Evolutionary conservation across 1,140 invertebrate genomes (phyloP), one percentile per base, ranked within the genome.

Genomic region (Lepidostoma basale): DNA sequence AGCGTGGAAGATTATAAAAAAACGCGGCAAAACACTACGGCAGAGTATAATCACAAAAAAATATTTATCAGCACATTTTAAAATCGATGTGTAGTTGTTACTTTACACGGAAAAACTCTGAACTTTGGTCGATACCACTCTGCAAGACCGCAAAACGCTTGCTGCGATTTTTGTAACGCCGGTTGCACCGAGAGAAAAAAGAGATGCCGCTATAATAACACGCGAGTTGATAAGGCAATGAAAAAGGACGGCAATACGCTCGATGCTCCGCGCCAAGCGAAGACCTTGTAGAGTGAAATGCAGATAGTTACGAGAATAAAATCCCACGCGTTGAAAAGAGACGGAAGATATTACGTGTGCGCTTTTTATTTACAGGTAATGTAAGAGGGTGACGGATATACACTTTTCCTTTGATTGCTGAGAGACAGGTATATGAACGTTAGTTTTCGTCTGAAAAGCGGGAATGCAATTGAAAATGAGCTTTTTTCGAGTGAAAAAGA

Each of bases 281-380:
- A 65, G 65, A 42, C 65, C 65, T 67, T 67, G 65, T 47, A 44
- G 47, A 67, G 22, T 28, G 65, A 67, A 44, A 67, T 16, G 56
- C 36, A 42, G 20, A 42, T 26, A 40, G 10, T 36, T 20, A 25
- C 26, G 39, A 18, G 26, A 26, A 56, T 33, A 33, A 3, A 33
- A 20, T 39, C 20, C 14, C 23, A 20, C 23, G 30, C 56, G 20
- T 20, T 2, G 12, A 23, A 59, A 23, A n/a, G 56, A 36, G 30
- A 59, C 16, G 30, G n/a, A 36, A n/a, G 18, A 23, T 59, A 14
- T 33, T 1, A 59, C 2, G 26, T 33, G 18, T 33, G 56, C 22
- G 56, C 33, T 33, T 59, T 59, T 20, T 36, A 30, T 26, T 40
- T 16, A 16, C 18, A 40, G 14, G 39, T 18, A 40, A 40, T 39